Conservation (phyloP, 2,797 vertebrate species). For the Poeciliopsis gracilis region DNA sequence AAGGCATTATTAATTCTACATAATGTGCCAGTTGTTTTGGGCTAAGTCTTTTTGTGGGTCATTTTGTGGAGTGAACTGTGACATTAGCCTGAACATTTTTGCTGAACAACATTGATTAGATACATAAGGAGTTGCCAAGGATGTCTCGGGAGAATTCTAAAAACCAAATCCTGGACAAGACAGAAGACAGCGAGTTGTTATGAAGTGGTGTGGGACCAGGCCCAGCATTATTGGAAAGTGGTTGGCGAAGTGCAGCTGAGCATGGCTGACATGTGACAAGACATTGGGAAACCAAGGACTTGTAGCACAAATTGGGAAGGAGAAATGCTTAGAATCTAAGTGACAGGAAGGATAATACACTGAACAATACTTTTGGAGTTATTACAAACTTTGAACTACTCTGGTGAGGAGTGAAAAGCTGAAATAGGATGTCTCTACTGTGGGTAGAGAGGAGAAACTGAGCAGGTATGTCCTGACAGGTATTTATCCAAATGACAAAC, state of each 20-base stretch:
- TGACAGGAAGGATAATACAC: slow-evolving; percentile 1
- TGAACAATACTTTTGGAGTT: neutral
- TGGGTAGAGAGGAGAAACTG: neutral
- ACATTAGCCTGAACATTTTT: neutral
- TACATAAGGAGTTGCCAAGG: neutral
- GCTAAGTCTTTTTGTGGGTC: neutral
- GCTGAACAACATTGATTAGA: neutral
- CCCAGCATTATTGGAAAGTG: neutral
- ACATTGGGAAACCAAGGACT: neutral
- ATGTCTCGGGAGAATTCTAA: neutral
- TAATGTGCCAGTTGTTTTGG: neutral
- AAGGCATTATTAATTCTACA: neutral
- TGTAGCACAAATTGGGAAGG: neutral
- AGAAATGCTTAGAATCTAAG: neutral
- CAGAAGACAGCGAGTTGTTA: slow-evolving; percentile 2
- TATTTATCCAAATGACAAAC: neutral
- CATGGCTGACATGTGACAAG: slow-evolving; percentile 9
- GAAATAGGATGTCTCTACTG: neutral
- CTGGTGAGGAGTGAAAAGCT: neutral
- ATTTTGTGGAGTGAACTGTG: neutral
- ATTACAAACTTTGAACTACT: neutral
- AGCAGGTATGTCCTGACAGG: neutral
- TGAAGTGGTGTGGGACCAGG: neutral
- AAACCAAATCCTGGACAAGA: neutral
- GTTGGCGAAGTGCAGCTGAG: slow-evolving; percentile 4